Evolutionary conservation across 2,113 vertebrate genomes (phyloP).

Genomic region (Ptilorrhoa leucosticta): DNA sequence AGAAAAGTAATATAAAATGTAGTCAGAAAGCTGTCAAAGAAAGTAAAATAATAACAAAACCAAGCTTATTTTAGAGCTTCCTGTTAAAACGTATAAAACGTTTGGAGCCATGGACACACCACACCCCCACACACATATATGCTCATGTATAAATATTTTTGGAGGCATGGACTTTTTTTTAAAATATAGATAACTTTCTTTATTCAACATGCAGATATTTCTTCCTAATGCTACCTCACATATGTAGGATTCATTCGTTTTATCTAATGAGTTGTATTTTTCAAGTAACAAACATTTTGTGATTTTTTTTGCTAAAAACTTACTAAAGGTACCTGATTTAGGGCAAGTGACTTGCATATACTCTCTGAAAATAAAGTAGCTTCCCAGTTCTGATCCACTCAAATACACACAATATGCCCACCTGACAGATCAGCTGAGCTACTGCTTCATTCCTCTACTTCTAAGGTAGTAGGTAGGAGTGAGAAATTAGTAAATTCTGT

Average conservation of each 20-base stretch:
- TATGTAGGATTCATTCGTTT: background rate
- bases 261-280: background rate
- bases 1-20: background rate
- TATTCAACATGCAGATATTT: background rate
- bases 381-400: background rate
- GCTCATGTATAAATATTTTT: background rate
- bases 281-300: background rate
- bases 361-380: background rate
- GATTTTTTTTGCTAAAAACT: background rate
- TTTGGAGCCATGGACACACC: background rate
- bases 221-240: background rate
- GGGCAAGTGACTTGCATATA: background rate
- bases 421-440: background rate
- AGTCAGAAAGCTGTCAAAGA: background rate
- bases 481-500: background rate
- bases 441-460: background rate
- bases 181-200: background rate
- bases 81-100: background rate
- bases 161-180: background rate
- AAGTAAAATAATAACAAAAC: background rate
- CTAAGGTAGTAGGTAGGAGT: background rate
- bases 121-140: accelerated
- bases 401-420: background rate
- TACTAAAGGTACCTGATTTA: background rate
- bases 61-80: background rate